phyloP scores from a whole-genome alignment of 2,113 vertebrate genomes.

The Steatornis caripensis region DNA sequence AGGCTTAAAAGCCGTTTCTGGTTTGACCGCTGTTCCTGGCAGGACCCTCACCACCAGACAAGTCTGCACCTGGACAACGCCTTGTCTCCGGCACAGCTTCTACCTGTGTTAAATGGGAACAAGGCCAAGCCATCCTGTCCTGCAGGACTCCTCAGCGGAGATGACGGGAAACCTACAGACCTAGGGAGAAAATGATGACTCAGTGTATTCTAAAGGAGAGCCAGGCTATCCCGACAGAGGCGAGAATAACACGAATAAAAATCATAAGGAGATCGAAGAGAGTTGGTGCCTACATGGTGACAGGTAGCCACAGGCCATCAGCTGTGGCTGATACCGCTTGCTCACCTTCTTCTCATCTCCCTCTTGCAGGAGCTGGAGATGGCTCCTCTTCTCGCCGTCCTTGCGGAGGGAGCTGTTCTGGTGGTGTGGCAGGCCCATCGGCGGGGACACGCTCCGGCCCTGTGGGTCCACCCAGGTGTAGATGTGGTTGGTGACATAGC shows the following conservation, averaged over 20 bases:
- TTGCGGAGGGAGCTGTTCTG: slow-evolving; percentile 76
- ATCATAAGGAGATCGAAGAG: fast-evolving
- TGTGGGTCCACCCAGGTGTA: slow-evolving; percentile 98
- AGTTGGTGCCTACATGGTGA: fast-evolving
- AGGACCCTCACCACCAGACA: background rate
- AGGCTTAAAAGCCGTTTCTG: background rate
- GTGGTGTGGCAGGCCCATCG: slow-evolving; percentile 79
- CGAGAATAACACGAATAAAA: fast-evolving
- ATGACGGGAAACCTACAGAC: background rate
- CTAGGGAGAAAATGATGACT: background rate
- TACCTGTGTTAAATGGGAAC: background rate
- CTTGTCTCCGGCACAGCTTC: background rate
- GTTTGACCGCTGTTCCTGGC: background rate
- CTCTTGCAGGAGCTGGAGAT: slow-evolving; percentile 90
- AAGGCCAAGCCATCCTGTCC: background rate
- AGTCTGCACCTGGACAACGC: background rate
- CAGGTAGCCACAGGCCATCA: fast-evolving
- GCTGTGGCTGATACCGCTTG: background rate
- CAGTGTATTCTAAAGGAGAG: background rate
- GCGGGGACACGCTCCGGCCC: slow-evolving; percentile 89
- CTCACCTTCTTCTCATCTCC: slow-evolving; percentile 96
- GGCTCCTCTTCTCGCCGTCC: slow-evolving; percentile 84
- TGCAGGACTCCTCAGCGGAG: fast-evolving
- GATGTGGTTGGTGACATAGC: slow-evolving; percentile 95
- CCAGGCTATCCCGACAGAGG: fast-evolving